Base-by-base conservation (phyloP, 2,888 invertebrate genomes). In the Petrophora chlorosata region DNA sequence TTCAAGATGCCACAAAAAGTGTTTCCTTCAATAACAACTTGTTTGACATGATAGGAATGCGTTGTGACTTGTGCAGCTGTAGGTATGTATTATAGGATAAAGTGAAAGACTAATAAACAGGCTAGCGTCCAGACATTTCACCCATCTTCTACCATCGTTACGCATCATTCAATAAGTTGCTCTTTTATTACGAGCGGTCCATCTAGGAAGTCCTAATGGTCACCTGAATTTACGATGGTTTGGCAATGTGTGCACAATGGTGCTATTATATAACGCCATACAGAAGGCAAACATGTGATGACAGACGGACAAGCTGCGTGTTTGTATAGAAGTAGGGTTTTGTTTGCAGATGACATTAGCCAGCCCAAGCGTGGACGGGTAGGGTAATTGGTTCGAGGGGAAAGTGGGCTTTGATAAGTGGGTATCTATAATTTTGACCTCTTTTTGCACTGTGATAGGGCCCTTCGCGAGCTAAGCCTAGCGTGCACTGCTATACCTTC, bases 221-320 rank as follows among this genome's bases (percentile, higher is more conserved):
- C 13, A 39, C 23, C 29, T 17, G 39, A 50, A 40, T 50, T 50
- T 44, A 50, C 35, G 16, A 29, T 17, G 9, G 32, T 43, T 43
- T 29, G 12, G 49, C 23, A 50, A 50, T 50, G 10, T 50, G 43
- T 50, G 28, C 23, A 50, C 43, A 50, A 44, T 34, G 32, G 26
- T 26, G 28, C 3, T 10, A 15, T 43, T 43, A 39, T 34, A 35
- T 44, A 44, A 50, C 10, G 9, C 19, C 32, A 32, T 34, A 23
- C n/a, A 17, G 40, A 25, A 28, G 5, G 41, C 40, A 28, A 34
- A 35, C 42, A 48, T 14, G n/a, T n/a, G 42, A 29, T 9, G 41
- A 39, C 38, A 15, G 32, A 25, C 29, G 22, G 42, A 33, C 33
- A 39, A 19, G 15, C 14, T 28, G 34, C 12, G 2, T 41, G 45